phyloP scores from a whole-genome alignment of 2,888 invertebrate genomes.

The Rhagonycha lutea region DNA sequence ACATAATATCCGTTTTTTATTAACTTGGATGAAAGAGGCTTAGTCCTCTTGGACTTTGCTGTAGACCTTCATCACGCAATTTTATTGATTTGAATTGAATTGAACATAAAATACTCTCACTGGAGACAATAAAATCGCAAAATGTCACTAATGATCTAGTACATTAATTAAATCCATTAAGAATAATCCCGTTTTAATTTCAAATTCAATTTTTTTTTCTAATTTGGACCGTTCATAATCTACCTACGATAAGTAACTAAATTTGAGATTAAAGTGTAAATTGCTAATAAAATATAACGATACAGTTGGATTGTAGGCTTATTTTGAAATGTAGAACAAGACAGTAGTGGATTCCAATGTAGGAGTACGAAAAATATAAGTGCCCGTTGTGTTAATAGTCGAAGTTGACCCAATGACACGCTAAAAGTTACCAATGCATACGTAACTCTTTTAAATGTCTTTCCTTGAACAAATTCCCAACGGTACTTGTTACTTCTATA shows the following conservation, averaged over 20 bases:
- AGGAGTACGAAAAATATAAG: constrained; percentile 11
- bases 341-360: constrained; percentile 7
- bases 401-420: constrained; percentile 16
- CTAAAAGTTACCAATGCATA: not conserved
- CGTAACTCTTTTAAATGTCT: not conserved
- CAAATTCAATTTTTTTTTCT: not conserved
- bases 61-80: too few relatives aligned
- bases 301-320: constrained; percentile 15
- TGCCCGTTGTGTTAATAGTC: constrained; percentile 13
- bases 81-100: too few relatives aligned
- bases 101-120: too few relatives aligned
- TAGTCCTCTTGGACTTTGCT: too few relatives aligned
- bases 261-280: not conserved
- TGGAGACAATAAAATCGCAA: too few relatives aligned
- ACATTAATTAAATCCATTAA: too few relatives aligned
- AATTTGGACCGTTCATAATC: not conserved
- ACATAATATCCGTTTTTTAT: too few relatives aligned
- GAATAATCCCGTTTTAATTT: not conserved
- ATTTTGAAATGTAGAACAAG: constrained; percentile 3
- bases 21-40: too few relatives aligned
- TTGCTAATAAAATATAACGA: not conserved
- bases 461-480: not conserved
- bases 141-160: too few relatives aligned
- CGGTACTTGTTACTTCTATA: not conserved
- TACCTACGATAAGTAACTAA: not conserved